A percentile compares a stretch with the other conserved stretches of the same genome.
These are phyloP conservation scores for Micrastur ruficollis DNA, from an alignment of 2,797 vertebrate genomes.

Conservation along the genomic window DNA sequence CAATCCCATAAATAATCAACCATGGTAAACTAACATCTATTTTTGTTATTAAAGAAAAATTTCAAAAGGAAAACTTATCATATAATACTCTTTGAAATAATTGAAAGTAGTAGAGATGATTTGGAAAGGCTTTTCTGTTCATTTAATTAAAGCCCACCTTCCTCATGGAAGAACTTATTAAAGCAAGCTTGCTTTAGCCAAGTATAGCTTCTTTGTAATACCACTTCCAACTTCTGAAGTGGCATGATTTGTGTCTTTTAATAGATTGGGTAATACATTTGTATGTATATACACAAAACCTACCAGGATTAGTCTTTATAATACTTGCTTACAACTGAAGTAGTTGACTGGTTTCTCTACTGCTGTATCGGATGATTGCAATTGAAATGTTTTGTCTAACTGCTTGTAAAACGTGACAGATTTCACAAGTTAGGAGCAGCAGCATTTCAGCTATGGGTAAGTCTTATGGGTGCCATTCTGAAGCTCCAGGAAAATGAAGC, in stretches of 20 bases:
- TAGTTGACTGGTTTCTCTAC: neutral
- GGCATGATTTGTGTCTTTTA: neutral
- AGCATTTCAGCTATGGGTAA: neutral
- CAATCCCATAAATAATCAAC: neutral
- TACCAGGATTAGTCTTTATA: neutral
- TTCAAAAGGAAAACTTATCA: neutral
- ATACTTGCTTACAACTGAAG: neutral
- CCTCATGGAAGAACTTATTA: neutral
- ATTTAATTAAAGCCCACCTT: neutral
- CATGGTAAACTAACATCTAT: neutral
- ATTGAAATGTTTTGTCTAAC: neutral
- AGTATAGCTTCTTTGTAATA: neutral
- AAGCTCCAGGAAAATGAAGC: neutral
- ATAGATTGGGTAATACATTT: neutral
- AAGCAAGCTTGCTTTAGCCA: neutral
- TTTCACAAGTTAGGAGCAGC: neutral
- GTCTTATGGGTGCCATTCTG: neutral
- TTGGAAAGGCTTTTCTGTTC: neutral
- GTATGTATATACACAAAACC: neutral
- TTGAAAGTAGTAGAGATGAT: neutral
- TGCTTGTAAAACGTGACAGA: neutral
- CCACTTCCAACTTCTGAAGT: neutral
- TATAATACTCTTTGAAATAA: neutral
- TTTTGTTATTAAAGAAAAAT: neutral
- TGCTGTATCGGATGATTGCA: neutral